Evolutionary conservation across 2,113 vertebrate genomes (phyloP), one percentile per base, ranked within the genome.

Genomic region (Poecile atricapillus): DNA sequence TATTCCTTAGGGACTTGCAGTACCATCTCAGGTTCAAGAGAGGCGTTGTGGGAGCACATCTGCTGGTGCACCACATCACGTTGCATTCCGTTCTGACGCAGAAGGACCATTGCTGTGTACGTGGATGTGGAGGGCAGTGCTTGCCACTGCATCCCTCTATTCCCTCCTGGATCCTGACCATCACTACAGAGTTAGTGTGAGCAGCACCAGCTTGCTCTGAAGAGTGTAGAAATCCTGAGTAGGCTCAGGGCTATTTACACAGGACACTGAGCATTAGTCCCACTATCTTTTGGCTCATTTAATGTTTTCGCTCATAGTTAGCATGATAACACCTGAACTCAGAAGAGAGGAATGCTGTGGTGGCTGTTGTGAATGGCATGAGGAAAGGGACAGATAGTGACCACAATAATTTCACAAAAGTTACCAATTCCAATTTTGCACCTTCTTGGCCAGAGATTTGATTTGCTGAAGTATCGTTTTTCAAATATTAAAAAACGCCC

Each of bases 31-130:
- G 3, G 33, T 44, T 83, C 30, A 75, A 25, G 49, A 49, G 11
- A 41, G 1, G 17, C 8, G 5, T 23, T 14, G 35, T 49, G 31
- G 60, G 60, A 64, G 31, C 37, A 13, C 11, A 19, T 88, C 47
- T 70, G 35, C 62, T 70, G 35, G 18, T 59, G 39, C 0, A 0
- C 11, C 46, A 20, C 19, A 39, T 35, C 18, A 4, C 1, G 5
- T 5, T 64, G 10, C 16, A 13, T 30, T 46, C n/a, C 5, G 1
- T 33, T 62, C n/a, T 30, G 14, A 4, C 25, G 37, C 14, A 17
- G 35, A 12, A 14, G 21, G 33, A 64, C 7, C 9, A 20, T 2
- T 14, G 7, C 19, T 68, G 60, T 12, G 33, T 2, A 21, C 0
- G 0, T 6, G 27, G 35, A 21, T 16, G 13, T 13, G 25, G 19